Percentiles rank a stretch among this genome's conserved stretches.
phyloP scores from a whole-genome alignment of 1,140 invertebrate genomes.

The Lepidurus packardi region DNA sequence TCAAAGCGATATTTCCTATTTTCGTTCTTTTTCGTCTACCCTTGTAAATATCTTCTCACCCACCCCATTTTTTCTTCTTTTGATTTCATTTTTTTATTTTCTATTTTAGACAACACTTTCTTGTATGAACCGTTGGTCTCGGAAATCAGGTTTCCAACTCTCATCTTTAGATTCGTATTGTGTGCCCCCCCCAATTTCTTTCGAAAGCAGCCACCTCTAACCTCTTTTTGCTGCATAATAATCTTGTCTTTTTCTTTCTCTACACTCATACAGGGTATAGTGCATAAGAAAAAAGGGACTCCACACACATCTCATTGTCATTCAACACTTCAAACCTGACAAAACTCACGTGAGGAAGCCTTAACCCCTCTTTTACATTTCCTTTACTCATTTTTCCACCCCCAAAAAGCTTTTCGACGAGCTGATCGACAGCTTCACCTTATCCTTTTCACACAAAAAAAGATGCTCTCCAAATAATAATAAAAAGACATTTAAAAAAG shows the following conservation, averaged over 20 bases:
- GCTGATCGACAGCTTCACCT: conserved; percentile 5
- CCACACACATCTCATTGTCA: background rate
- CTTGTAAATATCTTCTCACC: background rate
- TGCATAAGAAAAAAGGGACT: background rate
- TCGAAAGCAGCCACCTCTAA: background rate
- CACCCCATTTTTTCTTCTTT: background rate
- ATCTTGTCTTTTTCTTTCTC: background rate
- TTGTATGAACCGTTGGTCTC: background rate
- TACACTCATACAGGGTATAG: background rate
- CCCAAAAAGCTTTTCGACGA: background rate
- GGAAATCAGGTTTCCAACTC: background rate
- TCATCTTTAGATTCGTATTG: background rate
- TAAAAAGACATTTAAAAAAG: background rate
- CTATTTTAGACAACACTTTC: no score
- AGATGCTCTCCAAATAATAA: background rate
- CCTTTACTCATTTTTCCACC: conserved; percentile 1
- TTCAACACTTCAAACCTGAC: conserved; percentile 21
- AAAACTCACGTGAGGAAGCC: conserved; percentile 18
- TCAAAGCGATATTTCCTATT: conserved; percentile 10
- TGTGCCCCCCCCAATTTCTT: background rate
- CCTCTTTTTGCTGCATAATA: background rate
- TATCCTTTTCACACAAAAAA: background rate
- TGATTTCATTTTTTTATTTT: no score
- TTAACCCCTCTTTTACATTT: conserved; percentile 10
- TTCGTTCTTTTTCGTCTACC: background rate